Percentiles rank a stretch among this genome's conserved stretches.
phyloP scores from a whole-genome alignment of 2,888 invertebrate species.

The Physocephala rufipes region DNA sequence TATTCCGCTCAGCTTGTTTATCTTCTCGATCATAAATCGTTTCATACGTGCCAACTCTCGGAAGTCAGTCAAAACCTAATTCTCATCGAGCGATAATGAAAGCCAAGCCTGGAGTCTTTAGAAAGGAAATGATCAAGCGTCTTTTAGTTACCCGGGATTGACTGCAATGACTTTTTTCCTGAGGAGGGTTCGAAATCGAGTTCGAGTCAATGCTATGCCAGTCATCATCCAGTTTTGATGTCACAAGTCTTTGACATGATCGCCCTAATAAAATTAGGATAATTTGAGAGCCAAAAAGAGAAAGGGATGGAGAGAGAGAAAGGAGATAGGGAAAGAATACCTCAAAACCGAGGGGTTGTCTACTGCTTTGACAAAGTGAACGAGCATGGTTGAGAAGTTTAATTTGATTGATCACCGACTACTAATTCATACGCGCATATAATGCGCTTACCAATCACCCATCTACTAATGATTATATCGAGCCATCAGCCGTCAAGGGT shows the following conservation, averaged over 20 bases:
- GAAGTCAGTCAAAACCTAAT: too few relatives aligned
- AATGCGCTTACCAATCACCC: constrained; percentile 24
- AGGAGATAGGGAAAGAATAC: not conserved
- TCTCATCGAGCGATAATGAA: too few relatives aligned
- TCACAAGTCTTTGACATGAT: constrained; percentile 14
- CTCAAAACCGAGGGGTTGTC: constrained; percentile 3
- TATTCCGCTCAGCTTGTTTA: constrained; percentile 17
- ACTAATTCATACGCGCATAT: constrained; percentile 21
- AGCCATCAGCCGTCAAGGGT: not conserved
- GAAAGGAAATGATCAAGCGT: constrained; percentile 7
- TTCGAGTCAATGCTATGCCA: not conserved
- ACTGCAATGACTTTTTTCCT: constrained; percentile 12
- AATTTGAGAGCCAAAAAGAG: not conserved
- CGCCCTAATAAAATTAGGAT: constrained; percentile 25
- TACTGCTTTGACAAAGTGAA: constrained; percentile 33
- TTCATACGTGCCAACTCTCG: too few relatives aligned
- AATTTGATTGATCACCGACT: constrained; percentile 36
- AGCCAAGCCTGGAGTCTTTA: constrained; percentile 22
- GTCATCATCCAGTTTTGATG: constrained; percentile 12
- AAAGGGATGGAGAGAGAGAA: not conserved
- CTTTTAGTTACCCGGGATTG: constrained; percentile 7
- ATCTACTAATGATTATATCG: constrained; percentile 28
- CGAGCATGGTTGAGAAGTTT: constrained; percentile 21
- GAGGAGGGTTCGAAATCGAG: not conserved
- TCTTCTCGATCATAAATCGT: not conserved